These are phyloP conservation scores for Tricholauxania praeusta DNA, from an alignment of 2,888 invertebrate species.

Conservation along the genomic window DNA sequence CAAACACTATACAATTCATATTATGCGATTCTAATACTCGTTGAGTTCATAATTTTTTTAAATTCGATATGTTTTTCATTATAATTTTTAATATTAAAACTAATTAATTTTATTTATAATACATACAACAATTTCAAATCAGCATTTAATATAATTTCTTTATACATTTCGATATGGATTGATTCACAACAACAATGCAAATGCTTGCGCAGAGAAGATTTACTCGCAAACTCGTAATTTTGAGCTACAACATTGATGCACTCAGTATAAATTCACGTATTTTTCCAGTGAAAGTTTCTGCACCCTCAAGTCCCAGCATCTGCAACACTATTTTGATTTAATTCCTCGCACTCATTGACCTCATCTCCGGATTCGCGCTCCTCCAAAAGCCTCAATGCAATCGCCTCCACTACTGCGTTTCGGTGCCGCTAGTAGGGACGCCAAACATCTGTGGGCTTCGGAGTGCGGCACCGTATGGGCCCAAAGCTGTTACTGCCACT, in stretches of 20 bases:
- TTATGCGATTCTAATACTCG: constrained; percentile 22
- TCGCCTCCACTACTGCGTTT: constrained; percentile 49
- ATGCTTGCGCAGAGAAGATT: neutral
- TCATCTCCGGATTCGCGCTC: constrained; percentile 27
- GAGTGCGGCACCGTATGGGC: constrained; percentile 67
- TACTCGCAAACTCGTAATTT: neutral
- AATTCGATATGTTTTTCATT: constrained; percentile 63
- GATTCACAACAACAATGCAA: constrained; percentile 33
- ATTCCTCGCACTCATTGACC: constrained; percentile 29
- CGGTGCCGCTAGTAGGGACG: constrained; percentile 76
- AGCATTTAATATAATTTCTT: neutral
- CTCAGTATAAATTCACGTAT: neutral
- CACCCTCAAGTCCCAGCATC: neutral
- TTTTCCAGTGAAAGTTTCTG: neutral
- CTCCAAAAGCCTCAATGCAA: constrained; percentile 38
- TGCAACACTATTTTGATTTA: neutral
- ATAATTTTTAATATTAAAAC: neutral
- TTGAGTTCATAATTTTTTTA: constrained; percentile 56
- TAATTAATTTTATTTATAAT: neutral
- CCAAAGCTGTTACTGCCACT: constrained; percentile 58
- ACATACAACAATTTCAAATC: neutral
- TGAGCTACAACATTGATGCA: neutral
- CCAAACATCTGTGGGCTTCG: constrained; percentile 78
- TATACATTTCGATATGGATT: constrained; percentile 44
- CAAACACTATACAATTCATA: constrained; percentile 11